Conservation (phyloP, 2,888 invertebrate species). For the Itoplectis maculator region DNA sequence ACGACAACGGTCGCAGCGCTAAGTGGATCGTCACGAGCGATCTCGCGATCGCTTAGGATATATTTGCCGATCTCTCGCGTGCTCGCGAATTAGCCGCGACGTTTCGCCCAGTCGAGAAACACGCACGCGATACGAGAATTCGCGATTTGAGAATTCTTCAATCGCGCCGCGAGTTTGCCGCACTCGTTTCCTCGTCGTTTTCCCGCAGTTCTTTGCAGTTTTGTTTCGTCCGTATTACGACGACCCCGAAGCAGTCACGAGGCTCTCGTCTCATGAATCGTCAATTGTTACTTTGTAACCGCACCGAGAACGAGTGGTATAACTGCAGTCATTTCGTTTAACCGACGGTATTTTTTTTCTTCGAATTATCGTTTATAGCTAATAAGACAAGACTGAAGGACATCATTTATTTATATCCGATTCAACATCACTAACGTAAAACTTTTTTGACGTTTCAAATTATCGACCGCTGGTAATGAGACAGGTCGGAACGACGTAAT, state of each 20-base stretch:
- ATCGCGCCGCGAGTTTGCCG: slow-evolving; percentile 35
- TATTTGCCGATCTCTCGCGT: slow-evolving; percentile 57
- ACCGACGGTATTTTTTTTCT: too few relatives aligned
- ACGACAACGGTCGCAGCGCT: neutral
- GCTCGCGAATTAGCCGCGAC: slow-evolving; percentile 52
- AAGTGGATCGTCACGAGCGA: slow-evolving; percentile 48
- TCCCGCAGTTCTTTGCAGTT: too few relatives aligned
- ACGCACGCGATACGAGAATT: slow-evolving; percentile 54
- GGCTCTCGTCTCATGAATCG: neutral
- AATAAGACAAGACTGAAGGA: too few relatives aligned
- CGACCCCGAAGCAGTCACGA: slow-evolving; percentile 21
- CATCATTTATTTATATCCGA: too few relatives aligned
- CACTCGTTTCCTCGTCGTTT: neutral
- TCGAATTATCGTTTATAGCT: too few relatives aligned
- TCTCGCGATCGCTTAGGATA: slow-evolving; percentile 59
- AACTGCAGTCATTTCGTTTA: neutral
- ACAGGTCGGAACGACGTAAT: too few relatives aligned
- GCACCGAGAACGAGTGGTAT: neutral
- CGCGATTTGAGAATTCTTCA: slow-evolving; percentile 53
- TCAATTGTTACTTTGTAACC: slow-evolving; percentile 8
- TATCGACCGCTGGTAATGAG: too few relatives aligned
- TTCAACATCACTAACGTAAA: neutral
- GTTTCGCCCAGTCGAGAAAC: slow-evolving; percentile 51
- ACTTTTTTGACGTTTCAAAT: neutral
- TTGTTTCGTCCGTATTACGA: neutral